phyloP scores from a whole-genome alignment of 2,888 invertebrate genomes.

The Buathra laborator region DNA sequence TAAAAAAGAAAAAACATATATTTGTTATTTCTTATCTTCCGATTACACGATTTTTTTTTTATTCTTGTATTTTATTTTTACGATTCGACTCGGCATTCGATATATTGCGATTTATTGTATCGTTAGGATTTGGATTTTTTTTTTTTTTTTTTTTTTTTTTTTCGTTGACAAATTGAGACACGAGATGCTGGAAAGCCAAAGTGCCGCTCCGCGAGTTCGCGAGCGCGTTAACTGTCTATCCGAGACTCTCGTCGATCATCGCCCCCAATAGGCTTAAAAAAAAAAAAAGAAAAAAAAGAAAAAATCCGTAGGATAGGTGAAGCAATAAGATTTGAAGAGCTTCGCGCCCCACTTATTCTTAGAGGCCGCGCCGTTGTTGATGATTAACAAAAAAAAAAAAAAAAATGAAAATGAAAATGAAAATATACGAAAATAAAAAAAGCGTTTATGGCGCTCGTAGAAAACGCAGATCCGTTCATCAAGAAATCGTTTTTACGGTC shows the following conservation, averaged over 20 bases:
- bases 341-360: slow-evolving; percentile 73
- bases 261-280: slow-evolving; percentile 63
- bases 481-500: slow-evolving; percentile 52
- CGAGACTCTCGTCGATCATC: slow-evolving; percentile 59
- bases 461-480: slow-evolving; percentile 32
- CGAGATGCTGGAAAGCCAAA: not conserved
- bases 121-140: not conserved
- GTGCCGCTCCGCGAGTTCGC: not conserved
- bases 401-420: slow-evolving; percentile 22
- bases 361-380: slow-evolving; percentile 72
- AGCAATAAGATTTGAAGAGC: slow-evolving; percentile 77
- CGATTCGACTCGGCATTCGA: too few relatives aligned
- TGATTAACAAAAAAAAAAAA: slow-evolving; percentile 61
- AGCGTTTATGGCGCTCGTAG: slow-evolving; percentile 56
- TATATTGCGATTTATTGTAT: not conserved
- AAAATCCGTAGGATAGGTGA: slow-evolving; percentile 72
- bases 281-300: slow-evolving; percentile 18
- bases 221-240: slow-evolving; percentile 10
- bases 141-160: not conserved
- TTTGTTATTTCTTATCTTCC: not conserved
- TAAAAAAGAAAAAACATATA: not conserved
- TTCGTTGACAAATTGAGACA: not conserved
- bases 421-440: slow-evolving; percentile 16
- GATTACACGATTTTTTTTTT: not conserved
- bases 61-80: not conserved